phyloP scores from a whole-genome alignment of 1,140 invertebrate genomes.

The Harlomillsia oculata region DNA sequence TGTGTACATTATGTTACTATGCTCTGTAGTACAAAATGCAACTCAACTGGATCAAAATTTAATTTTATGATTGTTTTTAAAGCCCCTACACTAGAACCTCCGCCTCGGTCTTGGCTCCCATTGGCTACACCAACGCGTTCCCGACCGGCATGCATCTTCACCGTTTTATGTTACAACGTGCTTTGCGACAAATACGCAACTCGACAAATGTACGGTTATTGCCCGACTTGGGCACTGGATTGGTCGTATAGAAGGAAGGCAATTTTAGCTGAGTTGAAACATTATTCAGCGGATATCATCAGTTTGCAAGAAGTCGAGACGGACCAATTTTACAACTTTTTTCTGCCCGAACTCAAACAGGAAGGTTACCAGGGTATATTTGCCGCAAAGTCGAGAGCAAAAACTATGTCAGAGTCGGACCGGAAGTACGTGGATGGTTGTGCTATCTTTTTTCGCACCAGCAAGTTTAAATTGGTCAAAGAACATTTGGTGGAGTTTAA shows the following conservation, averaged over 20 bases:
- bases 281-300: slow-evolving; percentile 96
- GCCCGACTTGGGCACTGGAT: slow-evolving; percentile 90
- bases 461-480: slow-evolving; percentile 88
- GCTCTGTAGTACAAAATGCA: no score
- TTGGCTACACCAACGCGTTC: slow-evolving; percentile 28
- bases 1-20: no score
- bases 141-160: slow-evolving; percentile 55
- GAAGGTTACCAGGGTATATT: slow-evolving; percentile 97
- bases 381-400: slow-evolving; percentile 94
- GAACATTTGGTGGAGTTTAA: slow-evolving; percentile 53
- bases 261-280: slow-evolving; percentile 92
- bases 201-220: slow-evolving; percentile 90
- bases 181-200: slow-evolving; percentile 98
- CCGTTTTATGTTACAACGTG: slow-evolving; percentile 99
- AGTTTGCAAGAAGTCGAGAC: slow-evolving; percentile 81
- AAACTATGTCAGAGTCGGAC: slow-evolving; percentile 95
- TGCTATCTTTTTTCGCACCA: slow-evolving; percentile 91
- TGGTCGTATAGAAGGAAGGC: slow-evolving; percentile 98
- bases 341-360: slow-evolving; percentile 82
- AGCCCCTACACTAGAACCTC: slow-evolving; percentile 24
- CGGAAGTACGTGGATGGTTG: slow-evolving; percentile 97
- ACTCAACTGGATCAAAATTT: neutral
- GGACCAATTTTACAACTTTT: slow-evolving; percentile 96
- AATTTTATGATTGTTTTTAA: slow-evolving; percentile 10
- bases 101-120: slow-evolving; percentile 32